Percentiles rank a stretch among this genome's conserved stretches.
These are phyloP conservation scores for Leuctra nigra DNA, from an alignment of 2,888 invertebrate genomes.

Conservation along the genomic window DNA sequence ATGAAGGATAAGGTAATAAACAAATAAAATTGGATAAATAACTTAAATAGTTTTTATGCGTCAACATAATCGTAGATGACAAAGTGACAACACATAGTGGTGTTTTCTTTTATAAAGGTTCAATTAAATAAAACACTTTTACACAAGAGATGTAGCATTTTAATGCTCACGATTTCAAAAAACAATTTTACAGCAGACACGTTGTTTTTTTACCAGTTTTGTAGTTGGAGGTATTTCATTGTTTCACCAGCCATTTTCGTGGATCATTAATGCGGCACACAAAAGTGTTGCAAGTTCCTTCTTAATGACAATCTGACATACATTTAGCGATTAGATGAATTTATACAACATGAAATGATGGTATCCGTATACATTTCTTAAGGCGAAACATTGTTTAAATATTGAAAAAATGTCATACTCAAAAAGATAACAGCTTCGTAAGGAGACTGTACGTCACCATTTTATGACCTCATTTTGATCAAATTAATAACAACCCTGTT, in stretches of 20 bases:
- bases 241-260: conserved; percentile 20
- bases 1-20: not conserved
- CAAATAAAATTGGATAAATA: not conserved
- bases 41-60: not conserved
- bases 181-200: conserved; percentile 28
- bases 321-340: conserved; percentile 22
- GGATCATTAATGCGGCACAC: conserved; percentile 22
- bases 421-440: not conserved
- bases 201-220: conserved; percentile 24
- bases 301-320: conserved; percentile 22
- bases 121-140: no score
- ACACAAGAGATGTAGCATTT: conserved; percentile 33
- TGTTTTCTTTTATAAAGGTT: no score
- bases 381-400: conserved; percentile 47
- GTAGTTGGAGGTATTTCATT: conserved; percentile 27
- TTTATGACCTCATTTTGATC: not conserved
- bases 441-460: not conserved
- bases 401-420: conserved; percentile 7
- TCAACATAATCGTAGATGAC: no score
- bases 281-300: conserved; percentile 13
- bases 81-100: no score
- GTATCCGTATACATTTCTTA: conserved; percentile 60
- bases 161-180: conserved; percentile 32
- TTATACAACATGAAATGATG: conserved; percentile 23
- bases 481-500: conserved; percentile 4